Conservation (phyloP, 2,113 vertebrate genomes). For the Channa argus region DNA sequence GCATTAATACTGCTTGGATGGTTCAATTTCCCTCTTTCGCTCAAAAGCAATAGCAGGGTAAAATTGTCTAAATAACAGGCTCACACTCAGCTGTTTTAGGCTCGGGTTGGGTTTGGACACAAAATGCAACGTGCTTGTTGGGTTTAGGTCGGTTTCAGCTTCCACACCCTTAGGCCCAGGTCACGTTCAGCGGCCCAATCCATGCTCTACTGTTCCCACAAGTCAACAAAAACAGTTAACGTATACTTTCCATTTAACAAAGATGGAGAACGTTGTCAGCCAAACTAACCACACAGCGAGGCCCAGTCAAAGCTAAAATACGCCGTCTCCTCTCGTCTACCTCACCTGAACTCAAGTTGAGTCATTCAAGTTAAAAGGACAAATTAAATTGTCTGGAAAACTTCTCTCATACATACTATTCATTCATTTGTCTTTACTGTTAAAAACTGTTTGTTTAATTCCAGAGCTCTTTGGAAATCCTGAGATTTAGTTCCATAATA, state of each 20-base stretch:
- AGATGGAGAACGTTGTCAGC: background rate
- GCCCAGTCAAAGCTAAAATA: no score
- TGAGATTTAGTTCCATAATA: constrained; percentile 1
- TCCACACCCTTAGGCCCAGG: no score
- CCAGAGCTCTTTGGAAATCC: background rate
- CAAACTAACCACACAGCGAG: background rate
- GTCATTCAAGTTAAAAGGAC: no score
- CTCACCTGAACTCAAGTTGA: no score
- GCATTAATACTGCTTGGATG: background rate
- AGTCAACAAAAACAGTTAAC: background rate
- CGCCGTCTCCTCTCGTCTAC: no score
- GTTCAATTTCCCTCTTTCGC: background rate
- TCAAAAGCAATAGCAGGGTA: background rate
- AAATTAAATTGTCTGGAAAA: no score
- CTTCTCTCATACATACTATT: no score
- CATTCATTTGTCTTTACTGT: background rate
- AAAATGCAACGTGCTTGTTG: no score
- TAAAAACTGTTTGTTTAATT: background rate
- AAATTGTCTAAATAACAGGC: no score
- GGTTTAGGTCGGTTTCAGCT: no score
- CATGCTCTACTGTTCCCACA: background rate
- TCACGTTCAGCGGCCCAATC: background rate
- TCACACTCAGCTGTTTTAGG: no score
- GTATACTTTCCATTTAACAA: background rate
- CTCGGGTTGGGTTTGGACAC: no score